Percentiles rank a stretch among this genome's conserved stretches.
These are phyloP conservation scores for Andrena marginata DNA, from an alignment of 2,888 invertebrate species.

Conservation along the genomic window DNA sequence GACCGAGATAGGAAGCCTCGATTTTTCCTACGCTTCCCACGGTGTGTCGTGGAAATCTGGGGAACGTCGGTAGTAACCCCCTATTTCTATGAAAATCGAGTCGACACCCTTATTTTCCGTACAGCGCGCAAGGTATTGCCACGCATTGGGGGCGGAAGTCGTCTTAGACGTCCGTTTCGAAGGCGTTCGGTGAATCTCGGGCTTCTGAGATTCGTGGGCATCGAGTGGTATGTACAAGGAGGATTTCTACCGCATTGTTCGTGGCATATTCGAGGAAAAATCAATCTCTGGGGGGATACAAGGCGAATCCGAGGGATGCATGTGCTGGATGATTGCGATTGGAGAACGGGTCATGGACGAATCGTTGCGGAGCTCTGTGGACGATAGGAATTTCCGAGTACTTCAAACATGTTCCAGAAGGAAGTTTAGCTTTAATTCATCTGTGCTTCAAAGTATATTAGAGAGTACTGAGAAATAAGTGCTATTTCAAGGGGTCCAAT, in stretches of 20 bases:
- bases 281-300: conserved; percentile 38
- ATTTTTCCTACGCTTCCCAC: background rate
- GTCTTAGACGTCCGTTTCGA: conserved; percentile 12
- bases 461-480: too few species aligned
- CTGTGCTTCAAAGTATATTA: too few species aligned
- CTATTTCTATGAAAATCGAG: conserved; percentile 42
- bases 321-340: background rate
- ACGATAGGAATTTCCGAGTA: background rate
- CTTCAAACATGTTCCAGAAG: background rate
- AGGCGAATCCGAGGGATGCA: conserved; percentile 14
- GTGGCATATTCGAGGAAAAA: conserved; percentile 41
- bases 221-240: background rate
- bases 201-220: conserved; percentile 30
- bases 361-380: background rate
- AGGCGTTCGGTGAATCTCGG: conserved; percentile 37
- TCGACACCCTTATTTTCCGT: conserved; percentile 34
- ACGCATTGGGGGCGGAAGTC: background rate
- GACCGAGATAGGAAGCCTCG: background rate
- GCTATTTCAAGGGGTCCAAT: too few species aligned
- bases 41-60: conserved; percentile 1
- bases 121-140: conserved; percentile 9
- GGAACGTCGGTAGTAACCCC: background rate
- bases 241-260: conserved; percentile 28
- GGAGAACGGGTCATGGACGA: too few species aligned
- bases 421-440: background rate